phyloP scores from a whole-genome alignment of 2,888 invertebrate species.

The Ommatoiulus sabulosus region DNA sequence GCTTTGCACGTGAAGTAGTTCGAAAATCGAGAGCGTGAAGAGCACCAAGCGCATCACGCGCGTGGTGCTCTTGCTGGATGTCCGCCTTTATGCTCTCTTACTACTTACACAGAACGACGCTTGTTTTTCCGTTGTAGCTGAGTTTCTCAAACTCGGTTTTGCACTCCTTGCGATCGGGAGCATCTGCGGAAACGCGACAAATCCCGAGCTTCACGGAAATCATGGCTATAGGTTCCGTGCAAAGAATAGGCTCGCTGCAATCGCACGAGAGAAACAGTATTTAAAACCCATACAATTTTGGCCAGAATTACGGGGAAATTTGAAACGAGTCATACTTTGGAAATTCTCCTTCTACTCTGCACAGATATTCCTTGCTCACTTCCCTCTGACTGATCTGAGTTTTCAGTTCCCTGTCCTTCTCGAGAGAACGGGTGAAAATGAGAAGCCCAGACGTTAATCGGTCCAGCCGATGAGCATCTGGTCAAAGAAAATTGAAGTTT shows the following conservation, averaged over 20 bases:
- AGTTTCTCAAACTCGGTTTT: slow-evolving; percentile 90
- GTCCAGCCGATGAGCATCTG: slow-evolving; percentile 92
- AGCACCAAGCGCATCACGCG: too few species aligned
- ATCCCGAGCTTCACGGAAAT: slow-evolving; percentile 97
- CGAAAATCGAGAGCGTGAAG: too few species aligned
- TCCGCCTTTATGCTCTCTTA: not conserved
- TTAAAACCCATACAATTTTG: not conserved
- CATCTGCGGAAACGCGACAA: slow-evolving; percentile 90
- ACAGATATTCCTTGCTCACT: slow-evolving; percentile 95
- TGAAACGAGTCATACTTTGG: slow-evolving; percentile 76
- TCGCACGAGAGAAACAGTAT: not conserved
- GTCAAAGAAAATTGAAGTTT: not conserved
- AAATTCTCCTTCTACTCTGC: slow-evolving; percentile 93
- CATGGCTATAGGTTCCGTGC: slow-evolving; percentile 90
- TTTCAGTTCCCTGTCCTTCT: slow-evolving; percentile 94
- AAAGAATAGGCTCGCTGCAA: slow-evolving; percentile 81
- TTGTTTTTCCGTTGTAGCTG: slow-evolving; percentile 88
- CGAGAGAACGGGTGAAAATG: slow-evolving; percentile 91
- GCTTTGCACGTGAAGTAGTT: too few species aligned
- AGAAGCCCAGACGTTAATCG: slow-evolving; percentile 94
- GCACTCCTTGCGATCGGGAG: slow-evolving; percentile 92
- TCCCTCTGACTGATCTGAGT: slow-evolving; percentile 92
- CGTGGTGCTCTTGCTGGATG: too few species aligned
- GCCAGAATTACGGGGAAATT: not conserved
- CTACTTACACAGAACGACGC: slow-evolving; percentile 85